Percentiles rank a stretch among this genome's conserved stretches.
Conservation (phyloP, 1,140 invertebrate genomes). For the Drosophila pseudoobscura region DNA sequence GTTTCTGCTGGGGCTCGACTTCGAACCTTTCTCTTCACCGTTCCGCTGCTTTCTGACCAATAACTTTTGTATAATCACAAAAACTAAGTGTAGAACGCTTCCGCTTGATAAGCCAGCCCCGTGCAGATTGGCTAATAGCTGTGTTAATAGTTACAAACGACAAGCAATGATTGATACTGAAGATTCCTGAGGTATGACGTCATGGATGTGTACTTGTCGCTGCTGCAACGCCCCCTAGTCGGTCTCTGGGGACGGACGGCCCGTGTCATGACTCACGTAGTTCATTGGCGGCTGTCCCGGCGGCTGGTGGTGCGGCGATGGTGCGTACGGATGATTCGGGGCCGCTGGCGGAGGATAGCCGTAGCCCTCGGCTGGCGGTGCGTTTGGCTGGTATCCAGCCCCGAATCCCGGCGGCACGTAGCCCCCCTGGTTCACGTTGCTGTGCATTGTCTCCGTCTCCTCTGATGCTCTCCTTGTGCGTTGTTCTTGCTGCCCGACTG, state of each 20-base stretch:
- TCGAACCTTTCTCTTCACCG: no score
- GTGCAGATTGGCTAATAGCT: no score
- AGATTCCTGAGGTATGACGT: slow-evolving; percentile 10
- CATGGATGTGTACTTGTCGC: slow-evolving; percentile 2
- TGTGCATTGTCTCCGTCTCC: slow-evolving; percentile 40
- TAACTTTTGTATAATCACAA: no score
- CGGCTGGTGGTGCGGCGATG: slow-evolving; percentile 14
- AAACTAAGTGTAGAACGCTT: no score
- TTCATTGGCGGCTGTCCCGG: slow-evolving; percentile 33
- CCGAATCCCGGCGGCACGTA: slow-evolving; percentile 69
- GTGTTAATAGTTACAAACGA: no score
- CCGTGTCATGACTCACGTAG: slow-evolving; percentile 43
- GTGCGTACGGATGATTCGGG: slow-evolving; percentile 11
- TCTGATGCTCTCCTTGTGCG: slow-evolving; percentile 14
- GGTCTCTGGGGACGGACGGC: not conserved
- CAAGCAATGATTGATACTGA: no score
- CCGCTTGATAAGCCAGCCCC: no score
- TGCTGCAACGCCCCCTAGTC: not conserved
- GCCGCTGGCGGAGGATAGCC: slow-evolving; percentile 39
- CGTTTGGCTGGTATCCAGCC: slow-evolving; percentile 63
- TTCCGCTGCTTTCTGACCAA: no score
- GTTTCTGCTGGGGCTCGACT: no score
- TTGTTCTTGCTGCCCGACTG: slow-evolving; percentile 31
- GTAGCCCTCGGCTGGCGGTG: slow-evolving; percentile 57
- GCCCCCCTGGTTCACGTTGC: slow-evolving; percentile 70